phyloP scores from a whole-genome alignment of 2,113 vertebrate genomes.

The Saimiri boliviensis region DNA sequence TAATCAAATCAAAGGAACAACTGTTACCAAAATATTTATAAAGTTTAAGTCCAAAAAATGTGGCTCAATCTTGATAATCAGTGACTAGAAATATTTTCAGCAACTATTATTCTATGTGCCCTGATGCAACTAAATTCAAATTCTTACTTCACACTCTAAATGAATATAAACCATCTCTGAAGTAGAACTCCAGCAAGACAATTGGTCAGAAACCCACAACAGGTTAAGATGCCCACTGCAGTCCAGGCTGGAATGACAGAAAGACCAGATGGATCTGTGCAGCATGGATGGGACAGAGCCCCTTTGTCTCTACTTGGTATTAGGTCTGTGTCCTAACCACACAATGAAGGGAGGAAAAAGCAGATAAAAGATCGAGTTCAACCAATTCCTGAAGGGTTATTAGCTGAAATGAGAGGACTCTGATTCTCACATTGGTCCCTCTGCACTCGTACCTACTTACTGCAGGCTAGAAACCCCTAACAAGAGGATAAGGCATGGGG shows the following conservation, averaged over 20 bases:
- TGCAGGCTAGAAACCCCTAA: not conserved
- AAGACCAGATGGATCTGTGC: accelerated
- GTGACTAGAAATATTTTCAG: not conserved
- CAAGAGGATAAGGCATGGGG: accelerated
- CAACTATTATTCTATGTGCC: not conserved
- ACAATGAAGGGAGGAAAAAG: not conserved
- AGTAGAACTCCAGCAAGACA: accelerated
- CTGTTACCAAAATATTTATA: not conserved
- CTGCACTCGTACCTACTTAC: not conserved
- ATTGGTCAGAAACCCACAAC: accelerated
- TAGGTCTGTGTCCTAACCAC: not conserved
- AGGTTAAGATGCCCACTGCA: accelerated
- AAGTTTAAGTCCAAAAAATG: not conserved
- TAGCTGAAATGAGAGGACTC: not conserved
- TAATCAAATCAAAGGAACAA: not conserved
- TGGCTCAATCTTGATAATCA: not conserved
- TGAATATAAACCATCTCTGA: not conserved
- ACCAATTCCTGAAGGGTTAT: not conserved
- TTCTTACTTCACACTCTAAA: not conserved
- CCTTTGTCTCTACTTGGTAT: accelerated
- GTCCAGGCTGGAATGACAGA: accelerated
- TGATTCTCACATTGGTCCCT: accelerated
- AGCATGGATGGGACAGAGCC: not conserved
- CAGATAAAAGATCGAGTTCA: not conserved
- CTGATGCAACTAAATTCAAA: not conserved